Conservation (phyloP, 2,888 invertebrate genomes). For the Heteropelma amictum region DNA sequence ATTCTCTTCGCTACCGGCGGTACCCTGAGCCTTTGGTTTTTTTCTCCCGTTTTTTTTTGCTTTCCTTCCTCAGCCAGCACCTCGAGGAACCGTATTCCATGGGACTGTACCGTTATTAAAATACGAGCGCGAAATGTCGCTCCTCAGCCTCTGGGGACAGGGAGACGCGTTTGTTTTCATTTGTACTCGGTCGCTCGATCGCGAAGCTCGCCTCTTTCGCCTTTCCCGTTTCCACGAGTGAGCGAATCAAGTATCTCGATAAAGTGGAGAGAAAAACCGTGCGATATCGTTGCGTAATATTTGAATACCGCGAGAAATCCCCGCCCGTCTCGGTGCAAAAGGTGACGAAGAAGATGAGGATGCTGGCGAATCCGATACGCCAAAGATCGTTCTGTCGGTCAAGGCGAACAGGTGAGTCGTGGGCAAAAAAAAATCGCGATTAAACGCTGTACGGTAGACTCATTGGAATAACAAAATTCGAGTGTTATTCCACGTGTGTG, state of each 20-base stretch:
- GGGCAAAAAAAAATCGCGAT: not conserved
- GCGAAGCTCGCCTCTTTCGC: conserved; percentile 33
- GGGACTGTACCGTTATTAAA: conserved; percentile 65
- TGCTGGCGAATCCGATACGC: conserved; percentile 8
- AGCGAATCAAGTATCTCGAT: not conserved
- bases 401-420: conserved; percentile 42
- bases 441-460: not conserved
- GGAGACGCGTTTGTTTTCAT: conserved; percentile 45
- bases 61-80: conserved; percentile 28
- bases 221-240: not conserved
- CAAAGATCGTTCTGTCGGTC: conserved; percentile 3
- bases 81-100: conserved; percentile 18
- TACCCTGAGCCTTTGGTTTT: not conserved
- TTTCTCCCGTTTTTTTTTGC: conserved; percentile 1
- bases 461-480: not conserved
- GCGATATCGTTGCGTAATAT: not conserved
- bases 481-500: not conserved
- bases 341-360: not conserved
- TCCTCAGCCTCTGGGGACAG: conserved; percentile 62
- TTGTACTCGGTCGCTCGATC: conserved; percentile 45
- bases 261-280: too few species aligned
- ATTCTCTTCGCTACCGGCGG: not conserved
- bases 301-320: not conserved
- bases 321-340: too few species aligned
- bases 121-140: conserved; percentile 69